These are phyloP conservation scores for Spialia ferax DNA, from an alignment of 2,888 invertebrate species.

Conservation along the genomic window DNA sequence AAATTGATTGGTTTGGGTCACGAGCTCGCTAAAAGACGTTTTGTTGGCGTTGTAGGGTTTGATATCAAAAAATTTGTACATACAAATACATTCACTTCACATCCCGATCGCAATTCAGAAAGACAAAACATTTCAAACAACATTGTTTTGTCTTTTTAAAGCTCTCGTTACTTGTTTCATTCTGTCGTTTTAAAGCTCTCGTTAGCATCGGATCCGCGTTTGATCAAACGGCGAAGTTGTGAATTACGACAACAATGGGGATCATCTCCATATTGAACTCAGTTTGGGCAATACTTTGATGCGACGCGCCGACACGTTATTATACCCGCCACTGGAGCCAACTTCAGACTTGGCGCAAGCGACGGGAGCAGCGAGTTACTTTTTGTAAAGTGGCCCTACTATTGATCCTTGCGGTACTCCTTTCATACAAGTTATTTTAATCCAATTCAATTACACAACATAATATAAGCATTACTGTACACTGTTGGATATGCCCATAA, in stretches of 20 bases:
- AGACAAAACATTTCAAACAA: conserved; percentile 5
- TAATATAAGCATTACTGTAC: too few relatives aligned
- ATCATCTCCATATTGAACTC: conserved; percentile 40
- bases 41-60: too few relatives aligned
- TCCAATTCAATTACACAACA: too few relatives aligned
- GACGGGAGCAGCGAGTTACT: neutral
- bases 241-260: conserved; percentile 31
- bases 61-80: too few relatives aligned
- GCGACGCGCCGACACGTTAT: conserved; percentile 35
- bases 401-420: neutral
- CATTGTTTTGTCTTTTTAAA: conserved; percentile 14
- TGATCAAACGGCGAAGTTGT: conserved; percentile 27
- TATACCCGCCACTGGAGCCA: conserved; percentile 28
- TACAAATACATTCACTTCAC: too few relatives aligned
- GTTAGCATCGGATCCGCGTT: conserved; percentile 26
- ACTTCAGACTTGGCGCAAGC: conserved; percentile 8
- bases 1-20: too few relatives aligned
- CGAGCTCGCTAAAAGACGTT: too few relatives aligned
- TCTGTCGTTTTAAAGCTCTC: conserved; percentile 18
- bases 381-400: conserved; percentile 1
- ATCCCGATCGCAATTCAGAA: neutral
- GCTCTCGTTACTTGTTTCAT: conserved; percentile 32
- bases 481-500: too few relatives aligned
- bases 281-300: conserved; percentile 36
- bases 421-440: too few relatives aligned